Conservation (phyloP, 2,888 invertebrate genomes). For the Physocephala rufipes region DNA sequence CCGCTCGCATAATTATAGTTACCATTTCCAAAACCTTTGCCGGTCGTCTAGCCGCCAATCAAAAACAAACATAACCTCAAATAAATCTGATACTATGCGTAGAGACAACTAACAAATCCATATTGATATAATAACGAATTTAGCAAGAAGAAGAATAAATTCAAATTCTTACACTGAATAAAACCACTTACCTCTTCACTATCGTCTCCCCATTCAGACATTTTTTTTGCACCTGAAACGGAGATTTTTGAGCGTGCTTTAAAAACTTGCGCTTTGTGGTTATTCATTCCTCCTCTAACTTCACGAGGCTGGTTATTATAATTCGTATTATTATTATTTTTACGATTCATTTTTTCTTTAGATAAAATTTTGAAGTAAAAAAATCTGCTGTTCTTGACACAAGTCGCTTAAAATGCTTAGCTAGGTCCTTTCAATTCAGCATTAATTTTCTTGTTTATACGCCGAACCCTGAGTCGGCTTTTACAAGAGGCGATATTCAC, state of each 20-base stretch:
- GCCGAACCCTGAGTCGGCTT: too few relatives aligned
- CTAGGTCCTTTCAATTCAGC: background rate
- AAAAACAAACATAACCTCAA: slow-evolving; percentile 27
- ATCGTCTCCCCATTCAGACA: slow-evolving; percentile 56
- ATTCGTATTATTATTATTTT: background rate
- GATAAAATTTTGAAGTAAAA: background rate
- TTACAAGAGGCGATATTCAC: too few relatives aligned
- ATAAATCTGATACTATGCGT: background rate
- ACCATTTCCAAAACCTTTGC: slow-evolving; percentile 42
- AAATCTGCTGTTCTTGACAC: too few relatives aligned
- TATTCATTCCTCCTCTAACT: background rate
- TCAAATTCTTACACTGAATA: background rate
- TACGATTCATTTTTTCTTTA: slow-evolving; percentile 6
- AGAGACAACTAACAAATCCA: too few relatives aligned
- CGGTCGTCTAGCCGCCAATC: slow-evolving; percentile 37
- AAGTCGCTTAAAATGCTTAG: background rate
- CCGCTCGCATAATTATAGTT: slow-evolving; percentile 37
- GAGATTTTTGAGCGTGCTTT: slow-evolving; percentile 18
- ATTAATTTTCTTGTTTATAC: background rate
- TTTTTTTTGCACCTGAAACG: slow-evolving; percentile 40
- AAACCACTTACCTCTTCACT: slow-evolving; percentile 36
- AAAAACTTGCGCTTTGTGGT: background rate
- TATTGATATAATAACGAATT: too few relatives aligned
- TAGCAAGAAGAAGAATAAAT: background rate
- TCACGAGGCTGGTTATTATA: slow-evolving; percentile 8